phyloP scores from a whole-genome alignment of 92 coral and sea anemone species.

The Porites cylindrica region DNA sequence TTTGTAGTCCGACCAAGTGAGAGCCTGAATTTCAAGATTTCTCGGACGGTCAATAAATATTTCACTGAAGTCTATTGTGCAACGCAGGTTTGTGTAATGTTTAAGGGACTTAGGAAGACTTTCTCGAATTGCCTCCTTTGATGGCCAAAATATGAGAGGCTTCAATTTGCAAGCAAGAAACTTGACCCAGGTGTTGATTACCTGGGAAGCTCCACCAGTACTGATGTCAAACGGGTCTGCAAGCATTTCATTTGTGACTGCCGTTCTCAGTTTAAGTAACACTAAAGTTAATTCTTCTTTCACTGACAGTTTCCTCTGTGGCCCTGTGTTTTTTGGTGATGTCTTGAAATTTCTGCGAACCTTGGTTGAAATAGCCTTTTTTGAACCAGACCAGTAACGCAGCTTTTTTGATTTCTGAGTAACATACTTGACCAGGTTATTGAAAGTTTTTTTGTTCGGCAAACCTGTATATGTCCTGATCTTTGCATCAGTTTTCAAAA shows the following conservation, averaged over 20 bases:
- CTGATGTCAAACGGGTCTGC: too few species aligned
- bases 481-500: conserved; percentile 58
- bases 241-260: conserved; percentile 9
- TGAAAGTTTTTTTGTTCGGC: too few species aligned
- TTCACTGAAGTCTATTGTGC: conserved; percentile 68
- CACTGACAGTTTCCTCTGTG: too few species aligned
- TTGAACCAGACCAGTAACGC: too few species aligned
- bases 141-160: too few species aligned
- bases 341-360: conserved; percentile 30
- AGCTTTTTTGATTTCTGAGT: too few species aligned
- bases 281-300: conserved; percentile 36
- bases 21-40: conserved; percentile 70
- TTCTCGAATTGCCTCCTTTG: too few species aligned
- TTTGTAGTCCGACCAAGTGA: conserved; percentile 78
- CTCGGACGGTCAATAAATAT: conserved; percentile 75
- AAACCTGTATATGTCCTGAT: neutral
- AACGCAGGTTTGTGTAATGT: conserved; percentile 56
- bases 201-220: too few species aligned
- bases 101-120: conserved; percentile 40
- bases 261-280: conserved; percentile 31
- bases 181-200: too few species aligned
- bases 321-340: conserved; percentile 38
- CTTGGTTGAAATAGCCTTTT: neutral
- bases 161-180: too few species aligned
- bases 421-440: too few species aligned